Conservation (phyloP, 2,113 vertebrate genomes). For the Pseudonaja textilis region DNA sequence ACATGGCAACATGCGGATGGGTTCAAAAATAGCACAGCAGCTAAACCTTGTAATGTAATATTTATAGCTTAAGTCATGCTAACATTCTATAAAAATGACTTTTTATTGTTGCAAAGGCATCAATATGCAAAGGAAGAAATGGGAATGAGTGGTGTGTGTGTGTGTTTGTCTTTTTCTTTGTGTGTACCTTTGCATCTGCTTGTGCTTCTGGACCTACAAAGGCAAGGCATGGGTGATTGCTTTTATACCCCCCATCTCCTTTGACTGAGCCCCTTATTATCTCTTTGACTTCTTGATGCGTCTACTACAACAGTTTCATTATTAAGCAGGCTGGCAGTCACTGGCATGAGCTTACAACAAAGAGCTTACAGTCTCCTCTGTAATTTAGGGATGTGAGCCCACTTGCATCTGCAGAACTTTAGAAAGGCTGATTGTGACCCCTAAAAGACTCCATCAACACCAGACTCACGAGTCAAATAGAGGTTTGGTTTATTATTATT, state of each 20-base stretch:
- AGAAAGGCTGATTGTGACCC: background rate
- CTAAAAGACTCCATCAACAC: too few relatives aligned
- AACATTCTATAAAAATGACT: slow-evolving; percentile 55
- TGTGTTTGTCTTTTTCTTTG: slow-evolving; percentile 20
- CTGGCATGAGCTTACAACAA: slow-evolving; percentile 2
- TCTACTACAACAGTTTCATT: background rate
- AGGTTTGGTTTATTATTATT: too few relatives aligned
- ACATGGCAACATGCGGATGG: slow-evolving; percentile 39
- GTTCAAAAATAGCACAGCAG: slow-evolving; percentile 32
- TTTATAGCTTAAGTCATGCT: slow-evolving; percentile 55
- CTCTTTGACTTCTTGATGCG: slow-evolving; percentile 6
- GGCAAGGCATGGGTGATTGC: background rate
- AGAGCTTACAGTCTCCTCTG: background rate
- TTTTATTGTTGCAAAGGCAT: slow-evolving; percentile 45
- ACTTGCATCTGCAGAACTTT: background rate
- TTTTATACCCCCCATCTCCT: slow-evolving; percentile 14
- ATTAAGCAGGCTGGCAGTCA: slow-evolving; percentile 35
- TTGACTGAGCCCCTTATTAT: background rate
- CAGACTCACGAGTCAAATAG: background rate
- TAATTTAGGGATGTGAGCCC: background rate
- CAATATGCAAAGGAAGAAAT: slow-evolving; percentile 48
- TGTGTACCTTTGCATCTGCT: slow-evolving; percentile 26
- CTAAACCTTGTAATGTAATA: slow-evolving; percentile 47
- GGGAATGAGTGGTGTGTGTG: background rate
- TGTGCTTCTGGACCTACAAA: slow-evolving; percentile 19